Evolutionary conservation across 2,797 vertebrate genomes (phyloP).

Genomic region (Podargus strigoides): DNA sequence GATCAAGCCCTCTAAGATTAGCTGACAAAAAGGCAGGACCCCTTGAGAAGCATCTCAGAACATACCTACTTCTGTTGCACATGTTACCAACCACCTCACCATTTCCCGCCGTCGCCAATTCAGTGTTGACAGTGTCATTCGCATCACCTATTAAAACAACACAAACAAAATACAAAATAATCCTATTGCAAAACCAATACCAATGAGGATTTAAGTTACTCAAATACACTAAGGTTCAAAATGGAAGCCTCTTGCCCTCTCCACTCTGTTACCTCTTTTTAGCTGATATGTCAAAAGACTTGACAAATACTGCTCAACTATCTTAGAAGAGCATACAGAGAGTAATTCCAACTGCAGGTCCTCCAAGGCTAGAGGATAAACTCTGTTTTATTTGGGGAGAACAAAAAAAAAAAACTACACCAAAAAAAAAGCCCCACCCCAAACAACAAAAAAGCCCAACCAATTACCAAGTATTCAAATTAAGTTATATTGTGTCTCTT

Average conservation of each 20-base stretch:
- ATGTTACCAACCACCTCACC: slow-evolving; percentile 96
- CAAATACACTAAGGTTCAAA: background rate
- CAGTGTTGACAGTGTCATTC: slow-evolving; percentile 87
- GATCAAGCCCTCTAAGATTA: background rate
- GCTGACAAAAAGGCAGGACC: background rate
- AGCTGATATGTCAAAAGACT: background rate
- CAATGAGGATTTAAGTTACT: background rate
- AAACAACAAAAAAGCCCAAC: too few species aligned
- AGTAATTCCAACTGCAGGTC: background rate
- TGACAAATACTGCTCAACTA: background rate
- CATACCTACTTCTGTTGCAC: slow-evolving; percentile 96
- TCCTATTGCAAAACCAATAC: background rate
- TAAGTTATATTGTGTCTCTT: too few species aligned
- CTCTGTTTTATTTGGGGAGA: background rate
- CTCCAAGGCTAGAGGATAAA: background rate
- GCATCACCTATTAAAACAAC: too few species aligned
- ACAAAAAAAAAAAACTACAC: background rate
- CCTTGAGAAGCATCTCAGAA: slow-evolving; percentile 30
- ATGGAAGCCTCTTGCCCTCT: background rate
- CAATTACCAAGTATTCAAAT: too few species aligned
- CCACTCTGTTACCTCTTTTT: background rate
- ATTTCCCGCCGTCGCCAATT: slow-evolving; percentile 95
- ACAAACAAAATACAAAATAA: too few species aligned
- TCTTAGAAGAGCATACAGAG: background rate
- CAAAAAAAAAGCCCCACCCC: too few species aligned